Percentiles rank a stretch among this genome's conserved stretches.
Conservation (phyloP, 2,113 vertebrate species). For the Desmodus rotundus region DNA sequence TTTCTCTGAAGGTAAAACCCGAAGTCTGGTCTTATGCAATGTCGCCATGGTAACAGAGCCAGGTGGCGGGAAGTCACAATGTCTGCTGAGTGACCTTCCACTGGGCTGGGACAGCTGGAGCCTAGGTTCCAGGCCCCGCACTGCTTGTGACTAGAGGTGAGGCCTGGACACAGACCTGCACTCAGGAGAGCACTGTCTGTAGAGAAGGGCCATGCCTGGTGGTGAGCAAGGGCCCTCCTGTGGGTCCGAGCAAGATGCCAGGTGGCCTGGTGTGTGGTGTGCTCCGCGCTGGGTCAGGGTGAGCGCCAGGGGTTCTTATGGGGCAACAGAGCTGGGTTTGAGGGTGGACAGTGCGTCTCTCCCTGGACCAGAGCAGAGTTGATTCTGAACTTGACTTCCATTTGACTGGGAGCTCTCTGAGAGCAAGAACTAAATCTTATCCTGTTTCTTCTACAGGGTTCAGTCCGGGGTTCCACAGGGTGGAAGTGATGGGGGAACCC, state of each 20-base stretch:
- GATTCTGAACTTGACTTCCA: neutral
- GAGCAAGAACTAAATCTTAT: neutral
- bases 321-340: neutral
- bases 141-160: neutral
- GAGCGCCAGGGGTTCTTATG: neutral
- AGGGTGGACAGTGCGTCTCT: neutral
- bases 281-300: neutral
- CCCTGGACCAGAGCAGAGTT: neutral
- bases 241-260: neutral
- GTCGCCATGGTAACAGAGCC: conserved; percentile 23
- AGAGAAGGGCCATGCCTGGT: neutral
- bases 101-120: neutral
- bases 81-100: conserved; percentile 31
- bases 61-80: conserved; percentile 40
- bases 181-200: neutral
- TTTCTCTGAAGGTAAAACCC: neutral
- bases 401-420: neutral
- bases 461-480: neutral
- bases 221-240: neutral
- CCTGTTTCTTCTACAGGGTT: neutral
- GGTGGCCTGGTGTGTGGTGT: too few species aligned
- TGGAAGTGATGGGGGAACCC: neutral
- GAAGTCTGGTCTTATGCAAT: neutral
- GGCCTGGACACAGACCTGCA: neutral
- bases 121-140: neutral